Evolutionary conservation across 2,113 vertebrate genomes (phyloP).

Genomic region (Puma concolor): DNA sequence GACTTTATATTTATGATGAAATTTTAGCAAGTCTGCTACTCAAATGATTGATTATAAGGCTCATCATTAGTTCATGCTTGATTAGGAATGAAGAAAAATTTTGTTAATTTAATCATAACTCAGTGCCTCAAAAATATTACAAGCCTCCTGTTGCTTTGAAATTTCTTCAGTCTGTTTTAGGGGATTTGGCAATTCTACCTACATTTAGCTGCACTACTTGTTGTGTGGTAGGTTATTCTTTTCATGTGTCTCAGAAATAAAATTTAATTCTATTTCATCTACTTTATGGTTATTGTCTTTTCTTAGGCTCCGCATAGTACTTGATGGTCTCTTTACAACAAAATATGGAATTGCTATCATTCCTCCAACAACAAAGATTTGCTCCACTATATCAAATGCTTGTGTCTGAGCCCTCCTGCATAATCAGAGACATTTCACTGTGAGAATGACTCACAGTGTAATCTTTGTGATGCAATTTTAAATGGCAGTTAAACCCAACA

Average conservation of each 20-base stretch:
- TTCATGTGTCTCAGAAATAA: neutral
- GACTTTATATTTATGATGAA: neutral
- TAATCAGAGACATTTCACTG: constrained; percentile 34
- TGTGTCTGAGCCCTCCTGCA: neutral
- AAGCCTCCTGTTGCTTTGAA: neutral
- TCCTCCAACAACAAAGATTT: neutral
- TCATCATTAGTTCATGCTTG: neutral
- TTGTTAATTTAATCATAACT: neutral
- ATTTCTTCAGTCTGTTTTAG: neutral
- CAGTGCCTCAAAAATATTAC: neutral
- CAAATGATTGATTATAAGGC: neutral
- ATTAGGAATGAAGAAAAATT: neutral
- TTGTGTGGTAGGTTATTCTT: neutral
- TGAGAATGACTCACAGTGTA: neutral
- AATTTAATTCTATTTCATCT: neutral
- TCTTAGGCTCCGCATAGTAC: neutral
- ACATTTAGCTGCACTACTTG: neutral
- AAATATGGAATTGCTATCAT: neutral
- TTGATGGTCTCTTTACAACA: neutral
- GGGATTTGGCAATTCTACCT: neutral
- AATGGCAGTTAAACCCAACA: neutral
- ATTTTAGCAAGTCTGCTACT: neutral
- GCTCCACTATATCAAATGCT: neutral
- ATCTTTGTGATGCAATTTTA: constrained; percentile 4
- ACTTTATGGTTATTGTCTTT: neutral